Evolutionary conservation across 92 coral and sea anemone species (phyloP), one percentile per base, ranked within the genome.

Genomic region (Zoanthus sociatus): DNA sequence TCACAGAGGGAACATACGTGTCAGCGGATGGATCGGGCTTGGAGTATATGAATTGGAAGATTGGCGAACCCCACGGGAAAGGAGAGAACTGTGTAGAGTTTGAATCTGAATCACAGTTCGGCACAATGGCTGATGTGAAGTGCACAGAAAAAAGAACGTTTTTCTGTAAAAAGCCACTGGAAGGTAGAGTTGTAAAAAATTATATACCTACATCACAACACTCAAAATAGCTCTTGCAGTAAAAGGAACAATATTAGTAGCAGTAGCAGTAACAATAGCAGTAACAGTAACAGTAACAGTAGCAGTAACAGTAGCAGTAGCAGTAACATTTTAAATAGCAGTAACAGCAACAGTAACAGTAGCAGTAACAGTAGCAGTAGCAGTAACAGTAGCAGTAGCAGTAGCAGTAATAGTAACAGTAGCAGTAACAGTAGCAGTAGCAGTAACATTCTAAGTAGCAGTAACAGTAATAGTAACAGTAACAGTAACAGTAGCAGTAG

Each of bases 51-150:
- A 90, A 94, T 87, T 94, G 98, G 98, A 92, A 82, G 53, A 77
- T 87, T 15, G 98, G 96, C 9, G 94, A 93, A 72, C 98, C 98
- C 13, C 94, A 92, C 10, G 98, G 98, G 18, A 93, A 93, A 83
- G 77, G 85, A n/a, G 92, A 93, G 33, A 94, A 94, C 84, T 94
- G 98, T 26, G 95, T 94, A 9, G 92, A 91, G 11, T 74, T 91
- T 20, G 73, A 93, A 5, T 69, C 86, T 44, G 42, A 66, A 31
- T 94, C 98, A 37, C 78, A 78, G 46, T 84, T 90, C 55, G 98
- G 98, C 45, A 78, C 94, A 15, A 89, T 91, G 93, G 87, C 88
- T 55, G 98, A 94, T 88, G 84, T 70, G 18, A 86, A 92, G 26
- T 94, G 98, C 53, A 91, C 93, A 2, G 94, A 90, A 64, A 48